Evolutionary conservation across 2,888 invertebrate genomes (phyloP), one percentile per base, ranked within the genome.

Genomic region (Sceliomorpha sp.): DNA sequence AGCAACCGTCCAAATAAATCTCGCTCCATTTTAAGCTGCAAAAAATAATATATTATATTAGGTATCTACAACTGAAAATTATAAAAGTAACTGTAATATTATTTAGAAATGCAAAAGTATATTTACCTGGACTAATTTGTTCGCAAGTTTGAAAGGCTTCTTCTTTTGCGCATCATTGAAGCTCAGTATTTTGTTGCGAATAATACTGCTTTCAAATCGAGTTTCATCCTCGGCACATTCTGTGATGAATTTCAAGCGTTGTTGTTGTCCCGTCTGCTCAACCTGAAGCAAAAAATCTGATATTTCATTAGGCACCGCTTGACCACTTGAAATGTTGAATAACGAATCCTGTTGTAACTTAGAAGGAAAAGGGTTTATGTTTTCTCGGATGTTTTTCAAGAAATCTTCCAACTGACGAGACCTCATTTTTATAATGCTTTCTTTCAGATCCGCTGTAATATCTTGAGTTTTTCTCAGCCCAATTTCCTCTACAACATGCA

Each of bases 361-460:
- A 5, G 50, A 24, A 47, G 53, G 40, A 42, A 78, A 78, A 2
- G 76, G 73, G 59, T 77, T 77, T 0, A 63, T 47, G 47, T 75
- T 75, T 58, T 69, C 59, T 14, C 42, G 10, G 7, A 70, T 31
- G 1, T 10, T 6, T 0, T 56, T 27, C 4, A 70, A 34, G 9
- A 68, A 40, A 36, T n/a, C 53, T 0, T 55, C 7, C 4, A 51
- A 32, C 10, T 66, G 45, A 0, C 6, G 4, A n/a, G 29, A 2
- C 24, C 17, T 74, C 24, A 51, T 74, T 66, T 67, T 56, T 5
- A 79, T 79, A 13, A 47, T 36, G 53, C 64, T 56, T 40, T 53
- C 44, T 39, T 37, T 45, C n/a, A 79, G 62, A 36, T 82, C 80
- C 6, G 58, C 64, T 26, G 78, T 72, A 39, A 79, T 62, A 62